Evolutionary conservation across 2,888 invertebrate species (phyloP).

Genomic region (Clepsis dumicolana): DNA sequence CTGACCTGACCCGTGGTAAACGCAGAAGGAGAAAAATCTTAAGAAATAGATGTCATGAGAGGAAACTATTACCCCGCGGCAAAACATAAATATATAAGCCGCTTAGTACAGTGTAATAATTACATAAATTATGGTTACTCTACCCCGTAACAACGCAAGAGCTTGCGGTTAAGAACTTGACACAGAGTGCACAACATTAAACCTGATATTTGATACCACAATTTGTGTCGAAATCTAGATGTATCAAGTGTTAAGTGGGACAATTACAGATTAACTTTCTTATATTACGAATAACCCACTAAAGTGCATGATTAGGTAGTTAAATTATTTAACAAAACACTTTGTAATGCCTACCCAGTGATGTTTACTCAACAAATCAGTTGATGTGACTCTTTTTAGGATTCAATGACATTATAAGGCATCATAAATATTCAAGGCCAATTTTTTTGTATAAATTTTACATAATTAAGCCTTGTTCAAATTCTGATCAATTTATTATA

Average conservation of each 20-base stretch:
- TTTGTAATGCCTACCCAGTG: too few relatives aligned
- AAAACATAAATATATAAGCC: neutral
- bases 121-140: neutral
- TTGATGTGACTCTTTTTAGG: neutral
- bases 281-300: neutral
- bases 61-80: neutral
- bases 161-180: conserved; percentile 5
- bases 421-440: neutral
- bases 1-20: too few relatives aligned
- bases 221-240: neutral
- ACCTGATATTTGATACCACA: neutral
- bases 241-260: neutral
- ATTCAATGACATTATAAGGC: neutral
- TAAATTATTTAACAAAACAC: neutral
- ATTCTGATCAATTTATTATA: too few relatives aligned
- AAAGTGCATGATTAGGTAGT: neutral
- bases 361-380: neutral
- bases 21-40: neutral
- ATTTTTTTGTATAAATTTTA: neutral
- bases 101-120: too few relatives aligned
- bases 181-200: conserved; percentile 1
- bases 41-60: neutral
- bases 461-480: too few relatives aligned
- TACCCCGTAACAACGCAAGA: neutral
- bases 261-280: neutral